These are phyloP conservation scores for Nasua narica DNA, from an alignment of 2,797 vertebrate species.

Conservation along the genomic window DNA sequence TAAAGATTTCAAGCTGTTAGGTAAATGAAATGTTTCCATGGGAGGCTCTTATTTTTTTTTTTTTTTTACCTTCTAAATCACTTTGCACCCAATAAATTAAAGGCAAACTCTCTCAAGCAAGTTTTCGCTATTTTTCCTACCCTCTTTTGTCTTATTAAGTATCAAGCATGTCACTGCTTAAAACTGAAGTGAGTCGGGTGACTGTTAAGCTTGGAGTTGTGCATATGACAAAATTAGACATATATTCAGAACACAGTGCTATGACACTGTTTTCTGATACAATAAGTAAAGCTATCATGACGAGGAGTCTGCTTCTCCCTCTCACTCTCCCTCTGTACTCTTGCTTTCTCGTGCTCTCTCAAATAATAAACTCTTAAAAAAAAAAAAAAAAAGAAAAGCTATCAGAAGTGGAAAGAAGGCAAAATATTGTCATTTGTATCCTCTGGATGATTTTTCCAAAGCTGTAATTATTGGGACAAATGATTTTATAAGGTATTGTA, in stretches of 20 bases:
- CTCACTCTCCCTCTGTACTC: neutral
- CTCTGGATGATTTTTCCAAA: neutral
- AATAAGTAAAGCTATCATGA: neutral
- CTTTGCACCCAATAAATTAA: conserved; percentile 64
- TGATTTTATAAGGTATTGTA: neutral
- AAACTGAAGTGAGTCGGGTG: neutral
- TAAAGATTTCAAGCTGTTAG: conserved; percentile 73
- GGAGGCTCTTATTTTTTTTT: neutral
- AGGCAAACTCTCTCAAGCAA: conserved; percentile 65
- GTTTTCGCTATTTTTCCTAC: conserved; percentile 3
- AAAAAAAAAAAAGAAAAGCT: neutral
- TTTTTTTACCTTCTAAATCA: conserved; percentile 31
- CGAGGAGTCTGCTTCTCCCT: neutral
- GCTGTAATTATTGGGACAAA: neutral
- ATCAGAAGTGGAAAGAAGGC: neutral
- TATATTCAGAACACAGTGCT: neutral
- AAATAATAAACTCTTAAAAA: neutral
- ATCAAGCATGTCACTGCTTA: neutral
- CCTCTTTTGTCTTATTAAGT: conserved; percentile 35
- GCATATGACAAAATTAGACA: neutral
- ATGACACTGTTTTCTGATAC: neutral
- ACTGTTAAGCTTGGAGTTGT: neutral
- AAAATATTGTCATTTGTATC: neutral
- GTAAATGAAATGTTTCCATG: conserved; percentile 72
- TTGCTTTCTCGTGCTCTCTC: neutral